Base-by-base conservation (phyloP, 2,888 invertebrate genomes). In the Dryobota labecula region DNA sequence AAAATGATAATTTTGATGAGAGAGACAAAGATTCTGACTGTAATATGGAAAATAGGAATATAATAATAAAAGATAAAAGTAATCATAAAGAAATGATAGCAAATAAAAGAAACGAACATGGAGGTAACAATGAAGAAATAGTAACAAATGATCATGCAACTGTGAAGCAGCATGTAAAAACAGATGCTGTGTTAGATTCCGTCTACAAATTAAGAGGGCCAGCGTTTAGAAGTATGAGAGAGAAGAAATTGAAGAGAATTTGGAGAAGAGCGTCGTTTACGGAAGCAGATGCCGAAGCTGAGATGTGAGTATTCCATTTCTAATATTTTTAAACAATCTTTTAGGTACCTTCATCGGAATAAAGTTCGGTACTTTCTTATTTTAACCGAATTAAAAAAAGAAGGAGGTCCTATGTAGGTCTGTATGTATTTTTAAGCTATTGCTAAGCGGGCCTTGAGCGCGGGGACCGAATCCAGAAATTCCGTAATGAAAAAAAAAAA, bases 201-300 rank as follows among this genome's bases (percentile, higher is more conserved):
- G 64, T 64, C 1, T 73, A 76, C 30, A 73, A 64, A 24, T 54
- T 76, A 27, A 76, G 61, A 56, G 82, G 82, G 0, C 66, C 81
- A 0, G 36, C 65, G 0, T 82, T 76, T 47, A 57, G 54, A 24
- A 82, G 82, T 45, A 24, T 82, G 18, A 58, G 47, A 9, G 82
- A 82, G 30, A 77, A 70, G 45, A 80, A 66, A 49, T 11, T 74
- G 24, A 82, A 71, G 27, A 80, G 27, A 1, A 27, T 30, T 47
- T 82, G 76, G 81, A 76, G 71, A 49, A 71, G 80, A 65, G 18
- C 20, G 0, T 82, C 82, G 1, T 33, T 83, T 5, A 53, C 2
- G 9, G 73, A 65, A 47, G 54, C 36, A 18, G 27, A 60, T 18
- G 27, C 0, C 0, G 43, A 57, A 13, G 54, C 49, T 24, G 68